phyloP scores from a whole-genome alignment of 2,113 vertebrate species.

The Cyphomyrus discorhynchus region DNA sequence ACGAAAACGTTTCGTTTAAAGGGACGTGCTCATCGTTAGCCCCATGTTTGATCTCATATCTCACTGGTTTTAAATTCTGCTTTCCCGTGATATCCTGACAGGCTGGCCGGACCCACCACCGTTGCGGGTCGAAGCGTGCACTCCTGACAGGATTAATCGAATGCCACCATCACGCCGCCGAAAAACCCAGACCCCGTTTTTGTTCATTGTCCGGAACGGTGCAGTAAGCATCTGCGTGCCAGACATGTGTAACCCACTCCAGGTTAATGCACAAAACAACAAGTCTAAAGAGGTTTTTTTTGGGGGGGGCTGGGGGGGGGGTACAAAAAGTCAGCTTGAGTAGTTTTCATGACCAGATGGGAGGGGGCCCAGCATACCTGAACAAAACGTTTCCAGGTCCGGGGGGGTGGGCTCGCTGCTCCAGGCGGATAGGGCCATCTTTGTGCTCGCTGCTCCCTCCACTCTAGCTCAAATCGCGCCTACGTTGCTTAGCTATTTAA shows the following conservation, averaged over 20 bases:
- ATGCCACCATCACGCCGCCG: background rate
- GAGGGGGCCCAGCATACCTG: background rate
- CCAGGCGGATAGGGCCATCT: background rate
- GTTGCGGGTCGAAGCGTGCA: background rate
- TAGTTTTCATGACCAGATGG: background rate
- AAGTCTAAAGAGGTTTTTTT: background rate
- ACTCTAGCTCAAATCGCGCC: background rate
- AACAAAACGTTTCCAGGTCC: background rate
- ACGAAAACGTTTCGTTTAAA: background rate
- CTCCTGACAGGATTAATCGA: background rate
- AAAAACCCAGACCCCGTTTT: background rate
- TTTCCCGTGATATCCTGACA: background rate
- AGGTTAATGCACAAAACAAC: slow-evolving; percentile 9
- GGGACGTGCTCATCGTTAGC: background rate
- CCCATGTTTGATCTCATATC: background rate
- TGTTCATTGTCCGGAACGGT: background rate
- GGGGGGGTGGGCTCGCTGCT: background rate
- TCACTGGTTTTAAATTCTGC: background rate
- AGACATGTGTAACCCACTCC: background rate
- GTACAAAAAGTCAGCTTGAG: background rate
- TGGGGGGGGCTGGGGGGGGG: background rate
- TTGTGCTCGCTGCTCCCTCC: background rate
- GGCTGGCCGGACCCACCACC: background rate
- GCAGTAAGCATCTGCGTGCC: background rate
- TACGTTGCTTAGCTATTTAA: background rate